Conservation (phyloP, 1,140 invertebrate species). For the Drosophila asahinai region DNA sequence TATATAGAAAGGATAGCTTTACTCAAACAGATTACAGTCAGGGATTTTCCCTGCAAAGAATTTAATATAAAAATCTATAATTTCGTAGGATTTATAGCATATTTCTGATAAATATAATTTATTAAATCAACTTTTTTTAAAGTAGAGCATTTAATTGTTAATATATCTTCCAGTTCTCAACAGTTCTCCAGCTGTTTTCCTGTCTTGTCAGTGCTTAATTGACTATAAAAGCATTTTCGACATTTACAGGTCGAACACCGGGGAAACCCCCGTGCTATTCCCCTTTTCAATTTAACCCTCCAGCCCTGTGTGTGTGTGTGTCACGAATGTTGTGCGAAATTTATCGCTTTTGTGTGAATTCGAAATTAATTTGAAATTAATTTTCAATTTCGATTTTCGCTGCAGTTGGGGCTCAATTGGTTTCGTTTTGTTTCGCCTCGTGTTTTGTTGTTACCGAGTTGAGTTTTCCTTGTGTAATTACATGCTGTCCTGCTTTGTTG, state of each 20-base stretch:
- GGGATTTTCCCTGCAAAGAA: too few relatives aligned
- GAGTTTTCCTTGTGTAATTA: slow-evolving; percentile 60
- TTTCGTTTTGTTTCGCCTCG: slow-evolving; percentile 17
- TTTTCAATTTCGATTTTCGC: slow-evolving; percentile 75
- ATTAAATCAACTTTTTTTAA: background rate
- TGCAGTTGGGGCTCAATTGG: slow-evolving; percentile 32
- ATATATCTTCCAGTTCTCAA: background rate
- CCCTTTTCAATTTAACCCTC: slow-evolving; percentile 3
- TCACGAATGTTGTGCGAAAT: slow-evolving; percentile 71
- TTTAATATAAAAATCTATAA: too few relatives aligned
- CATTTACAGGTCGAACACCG: slow-evolving; percentile 48
- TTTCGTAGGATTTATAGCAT: too few relatives aligned
- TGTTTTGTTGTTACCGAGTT: slow-evolving; percentile 18
- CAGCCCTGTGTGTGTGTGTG: slow-evolving; percentile 27
- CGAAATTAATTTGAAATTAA: slow-evolving; percentile 81
- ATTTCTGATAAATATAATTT: too few relatives aligned
- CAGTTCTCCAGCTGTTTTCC: slow-evolving; percentile 6
- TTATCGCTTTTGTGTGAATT: slow-evolving; percentile 76
- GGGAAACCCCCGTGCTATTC: background rate
- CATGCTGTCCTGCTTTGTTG: slow-evolving; percentile 53
- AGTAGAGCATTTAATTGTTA: background rate
- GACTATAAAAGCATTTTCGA: slow-evolving; percentile 50
- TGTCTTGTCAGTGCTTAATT: slow-evolving; percentile 57
- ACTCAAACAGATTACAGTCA: too few relatives aligned
- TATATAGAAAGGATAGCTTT: too few relatives aligned